These are phyloP conservation scores for Coleophora deauratella DNA, from an alignment of 2,888 invertebrate species.

Conservation along the genomic window DNA sequence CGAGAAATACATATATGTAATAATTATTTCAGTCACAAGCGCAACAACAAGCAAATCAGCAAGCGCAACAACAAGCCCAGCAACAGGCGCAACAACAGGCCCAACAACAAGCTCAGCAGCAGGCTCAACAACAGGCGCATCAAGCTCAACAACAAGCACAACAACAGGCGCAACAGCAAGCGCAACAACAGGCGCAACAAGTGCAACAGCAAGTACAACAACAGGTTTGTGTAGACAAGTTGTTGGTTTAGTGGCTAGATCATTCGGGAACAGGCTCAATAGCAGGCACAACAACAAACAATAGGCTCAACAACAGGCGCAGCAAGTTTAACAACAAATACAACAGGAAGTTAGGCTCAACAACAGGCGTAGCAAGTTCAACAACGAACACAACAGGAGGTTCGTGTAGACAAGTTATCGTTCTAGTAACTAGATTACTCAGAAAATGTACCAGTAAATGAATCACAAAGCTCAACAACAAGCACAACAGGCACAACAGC, in stretches of 20 bases:
- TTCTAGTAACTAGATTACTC: too few species aligned
- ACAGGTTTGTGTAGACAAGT: too few species aligned
- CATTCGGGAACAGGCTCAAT: too few species aligned
- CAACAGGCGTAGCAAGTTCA: conserved; percentile 41
- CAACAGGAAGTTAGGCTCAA: conserved; percentile 35
- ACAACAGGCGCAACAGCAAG: too few species aligned
- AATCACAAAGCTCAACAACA: too few species aligned
- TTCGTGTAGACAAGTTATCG: too few species aligned
- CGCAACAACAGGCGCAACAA: conserved; percentile 41
- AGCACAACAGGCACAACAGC: conserved; percentile 31
- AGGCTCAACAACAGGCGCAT: too few species aligned
- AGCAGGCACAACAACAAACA: conserved; percentile 37
- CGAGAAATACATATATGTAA: too few species aligned
- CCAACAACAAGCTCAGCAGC: too few species aligned
- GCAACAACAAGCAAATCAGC: conserved; percentile 37
- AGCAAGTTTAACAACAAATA: conserved; percentile 40
- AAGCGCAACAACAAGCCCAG: conserved; percentile 30
- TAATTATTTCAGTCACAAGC: conserved; percentile 35
- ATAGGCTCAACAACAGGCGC: conserved; percentile 30
- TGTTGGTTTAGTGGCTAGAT: too few species aligned
- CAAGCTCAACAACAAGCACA: conserved; percentile 42
- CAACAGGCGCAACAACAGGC: too few species aligned
- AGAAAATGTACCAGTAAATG: too few species aligned
- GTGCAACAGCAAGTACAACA: conserved; percentile 25
- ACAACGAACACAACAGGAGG: conserved; percentile 25